phyloP scores from a whole-genome alignment of 1,140 invertebrate genomes.

The Glossosoma conforme region DNA sequence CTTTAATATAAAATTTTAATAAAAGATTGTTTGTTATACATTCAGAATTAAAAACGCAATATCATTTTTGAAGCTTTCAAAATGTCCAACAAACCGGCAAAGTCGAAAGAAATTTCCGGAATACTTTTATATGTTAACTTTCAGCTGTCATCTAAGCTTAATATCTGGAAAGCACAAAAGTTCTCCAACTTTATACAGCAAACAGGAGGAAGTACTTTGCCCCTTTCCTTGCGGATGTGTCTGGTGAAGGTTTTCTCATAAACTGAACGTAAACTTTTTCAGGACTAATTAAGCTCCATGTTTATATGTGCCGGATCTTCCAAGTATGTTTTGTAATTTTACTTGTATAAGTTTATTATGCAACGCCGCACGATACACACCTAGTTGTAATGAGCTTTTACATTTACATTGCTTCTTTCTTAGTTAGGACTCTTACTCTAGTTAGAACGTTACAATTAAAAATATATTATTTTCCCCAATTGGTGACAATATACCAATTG shows the following conservation, averaged over 20 bases:
- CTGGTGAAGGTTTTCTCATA: conserved; percentile 9
- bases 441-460: too few species aligned
- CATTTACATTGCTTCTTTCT: too few species aligned
- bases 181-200: conserved; percentile 6
- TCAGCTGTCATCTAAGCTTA: conserved; percentile 23
- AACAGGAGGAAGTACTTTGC: conserved; percentile 8
- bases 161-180: conserved; percentile 23
- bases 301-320: conserved; percentile 17
- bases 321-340: conserved; percentile 22
- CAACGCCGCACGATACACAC: background rate
- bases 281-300: conserved; percentile 24
- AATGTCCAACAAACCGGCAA: conserved; percentile 12
- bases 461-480: too few species aligned
- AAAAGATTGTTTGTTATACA: conserved; percentile 1
- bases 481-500: too few species aligned
- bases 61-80: conserved; percentile 15
- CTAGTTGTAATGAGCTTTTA: too few species aligned
- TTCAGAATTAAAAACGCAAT: conserved; percentile 7
- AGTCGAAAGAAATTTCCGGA: conserved; percentile 17
- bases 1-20: conserved; percentile 4
- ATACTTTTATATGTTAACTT: conserved; percentile 27
- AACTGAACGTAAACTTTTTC: conserved; percentile 23
- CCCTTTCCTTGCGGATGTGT: background rate
- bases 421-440: too few species aligned
- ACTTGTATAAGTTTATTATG: background rate